These are phyloP conservation scores for Equus przewalskii DNA, from an alignment of 2,113 vertebrate genomes.

Conservation along the genomic window DNA sequence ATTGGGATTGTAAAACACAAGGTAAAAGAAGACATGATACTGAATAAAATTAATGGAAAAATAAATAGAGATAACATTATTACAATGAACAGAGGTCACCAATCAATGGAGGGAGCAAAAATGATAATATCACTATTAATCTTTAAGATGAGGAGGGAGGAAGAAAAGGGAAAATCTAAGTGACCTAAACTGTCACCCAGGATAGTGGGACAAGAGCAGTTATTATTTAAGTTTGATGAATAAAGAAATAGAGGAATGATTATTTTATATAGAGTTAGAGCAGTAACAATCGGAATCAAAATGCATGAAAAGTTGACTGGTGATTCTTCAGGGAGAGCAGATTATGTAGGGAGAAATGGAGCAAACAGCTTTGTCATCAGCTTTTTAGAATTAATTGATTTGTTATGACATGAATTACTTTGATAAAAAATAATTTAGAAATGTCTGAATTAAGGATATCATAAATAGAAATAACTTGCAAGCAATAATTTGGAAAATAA, in stretches of 20 bases:
- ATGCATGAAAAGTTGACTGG: not conserved
- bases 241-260: not conserved
- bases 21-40: not conserved
- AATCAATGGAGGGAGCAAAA: not conserved
- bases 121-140: not conserved
- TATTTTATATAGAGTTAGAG: not conserved
- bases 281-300: not conserved
- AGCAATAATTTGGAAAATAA: slow-evolving; percentile 1
- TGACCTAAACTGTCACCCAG: not conserved
- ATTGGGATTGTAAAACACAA: not conserved
- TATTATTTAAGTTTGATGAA: not conserved
- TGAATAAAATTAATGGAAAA: slow-evolving; percentile 12
- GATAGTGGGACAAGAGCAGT: not conserved
- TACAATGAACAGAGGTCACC: not conserved
- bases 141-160: not conserved
- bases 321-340: not conserved
- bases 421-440: slow-evolving; percentile 15
- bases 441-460: not conserved
- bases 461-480: not conserved
- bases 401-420: not conserved
- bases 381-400: not conserved
- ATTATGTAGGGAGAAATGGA: not conserved
- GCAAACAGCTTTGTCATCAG: not conserved
- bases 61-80: slow-evolving; percentile 1
- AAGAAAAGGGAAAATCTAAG: not conserved